These are phyloP conservation scores for Hypsopygia costalis DNA, from an alignment of 2,888 invertebrate species.

Conservation along the genomic window DNA sequence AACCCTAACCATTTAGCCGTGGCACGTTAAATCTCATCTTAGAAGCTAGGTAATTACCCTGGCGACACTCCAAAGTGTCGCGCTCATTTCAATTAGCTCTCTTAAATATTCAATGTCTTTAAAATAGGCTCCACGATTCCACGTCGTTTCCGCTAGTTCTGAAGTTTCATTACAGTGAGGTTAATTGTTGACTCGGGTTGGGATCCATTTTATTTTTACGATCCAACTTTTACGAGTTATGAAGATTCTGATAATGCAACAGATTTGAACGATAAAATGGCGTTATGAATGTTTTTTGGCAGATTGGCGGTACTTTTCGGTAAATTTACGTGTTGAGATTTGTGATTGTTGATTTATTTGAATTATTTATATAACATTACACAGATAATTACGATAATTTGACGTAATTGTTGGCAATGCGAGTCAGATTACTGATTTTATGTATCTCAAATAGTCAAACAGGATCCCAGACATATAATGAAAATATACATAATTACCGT, in stretches of 20 bases:
- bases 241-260: conserved; percentile 40
- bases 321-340: no score
- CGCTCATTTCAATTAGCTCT: conserved; percentile 79
- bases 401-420: no score
- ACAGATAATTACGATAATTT: no score
- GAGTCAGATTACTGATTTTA: no score
- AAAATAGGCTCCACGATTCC: conserved; percentile 75
- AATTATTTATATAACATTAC: no score
- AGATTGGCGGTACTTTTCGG: conserved; percentile 10
- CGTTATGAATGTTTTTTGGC: conserved; percentile 16
- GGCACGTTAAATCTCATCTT: conserved; percentile 76
- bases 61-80: conserved; percentile 79
- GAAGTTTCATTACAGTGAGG: conserved; percentile 71
- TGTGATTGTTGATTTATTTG: no score
- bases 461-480: no score
- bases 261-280: conserved; percentile 38
- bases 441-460: no score
- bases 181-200: conserved; percentile 71
- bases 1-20: conserved; percentile 62
- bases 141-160: conserved; percentile 58
- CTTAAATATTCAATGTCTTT: conserved; percentile 81
- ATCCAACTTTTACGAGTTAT: conserved; percentile 57
- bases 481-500: no score
- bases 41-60: conserved; percentile 78
- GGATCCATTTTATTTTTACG: conserved; percentile 64